Percentiles rank a stretch among this genome's conserved stretches.
These are phyloP conservation scores for Andrena marginata DNA, from an alignment of 2,888 invertebrate genomes.

Conservation along the genomic window DNA sequence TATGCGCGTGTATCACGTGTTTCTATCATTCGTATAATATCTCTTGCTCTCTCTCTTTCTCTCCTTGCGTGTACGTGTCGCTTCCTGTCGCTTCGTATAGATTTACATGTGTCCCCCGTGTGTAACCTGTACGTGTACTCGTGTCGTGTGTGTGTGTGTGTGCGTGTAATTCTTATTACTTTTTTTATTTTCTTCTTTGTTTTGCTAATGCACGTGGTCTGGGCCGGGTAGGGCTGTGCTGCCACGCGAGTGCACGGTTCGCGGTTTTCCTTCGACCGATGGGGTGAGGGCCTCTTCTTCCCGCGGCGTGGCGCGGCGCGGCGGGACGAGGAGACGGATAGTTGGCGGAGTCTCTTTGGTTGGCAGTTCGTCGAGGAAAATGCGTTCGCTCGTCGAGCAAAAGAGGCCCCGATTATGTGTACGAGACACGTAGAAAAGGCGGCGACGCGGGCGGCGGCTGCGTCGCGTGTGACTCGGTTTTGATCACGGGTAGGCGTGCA, in stretches of 20 bases:
- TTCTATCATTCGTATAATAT: conserved; percentile 14
- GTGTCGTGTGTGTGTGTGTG: conserved; percentile 20
- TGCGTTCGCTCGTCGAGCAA: conserved; percentile 11
- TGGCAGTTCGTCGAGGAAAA: conserved; percentile 39
- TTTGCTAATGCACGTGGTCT: conserved; percentile 38
- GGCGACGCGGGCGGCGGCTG: conserved; percentile 8
- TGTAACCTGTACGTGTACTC: not conserved
- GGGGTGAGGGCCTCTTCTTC: not conserved
- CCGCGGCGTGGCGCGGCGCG: conserved; percentile 1
- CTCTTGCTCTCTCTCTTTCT: conserved; percentile 7
- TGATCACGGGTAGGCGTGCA: conserved; percentile 40
- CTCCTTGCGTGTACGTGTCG: conserved; percentile 8
- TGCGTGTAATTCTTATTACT: conserved; percentile 30
- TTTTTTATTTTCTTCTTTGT: conserved; percentile 27
- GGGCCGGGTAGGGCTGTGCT: conserved; percentile 28
- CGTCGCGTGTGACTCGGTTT: conserved; percentile 1
- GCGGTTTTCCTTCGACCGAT: not conserved
- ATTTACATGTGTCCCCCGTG: not conserved
- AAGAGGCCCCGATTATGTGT: conserved; percentile 26
- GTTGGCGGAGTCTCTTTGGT: not conserved
- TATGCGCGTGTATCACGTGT: conserved; percentile 44
- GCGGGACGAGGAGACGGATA: conserved; percentile 13
- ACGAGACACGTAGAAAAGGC: conserved; percentile 23
- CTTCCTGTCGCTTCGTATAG: conserved; percentile 2
- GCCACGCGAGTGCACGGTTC: conserved; percentile 43